Base-by-base conservation (phyloP, 2,797 vertebrate genomes). In the Astyanax mexicanus region DNA sequence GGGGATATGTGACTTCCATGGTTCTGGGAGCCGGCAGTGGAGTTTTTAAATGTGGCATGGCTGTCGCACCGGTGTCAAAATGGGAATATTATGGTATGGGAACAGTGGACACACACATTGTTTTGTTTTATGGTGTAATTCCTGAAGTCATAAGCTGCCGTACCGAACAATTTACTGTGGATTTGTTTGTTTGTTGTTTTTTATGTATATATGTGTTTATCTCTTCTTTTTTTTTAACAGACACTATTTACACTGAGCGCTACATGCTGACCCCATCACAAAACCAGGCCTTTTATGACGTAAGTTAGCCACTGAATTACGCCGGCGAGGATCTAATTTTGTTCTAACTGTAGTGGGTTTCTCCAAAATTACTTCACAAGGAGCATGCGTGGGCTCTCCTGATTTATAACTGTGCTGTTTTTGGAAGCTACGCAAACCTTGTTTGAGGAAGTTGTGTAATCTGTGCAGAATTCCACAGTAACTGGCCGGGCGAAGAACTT, bases 1-100 rank as follows among this genome's bases (percentile, higher is more conserved):
- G 98, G 40, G 98, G 98, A 67, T 99, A 99, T 4, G 96, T 97
- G 68, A 93, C 96, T 17, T 99, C 98, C 1, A 99, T 99, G 98
- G 97, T 89, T 44, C 84, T 99, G 83, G 98, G 98, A 84, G 91
- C 95, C 13, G 96, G 94, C 75, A 98, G 95, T 79, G 92, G 89
- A 7, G 91, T 97, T 57, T 99, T 99, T 91, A 96, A 95, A 90
- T 99, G 97, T 81, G 98, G 98, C 80, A 98, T 99, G 88, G 96
- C 98, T 0, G 97, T 99, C 49, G 98, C 98, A 12, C 98, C 98
- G 0, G 97, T 98, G 73, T 95, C 98, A 61, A 95, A 95, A 83
- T 99, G 98, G 98, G 88, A 93, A 40, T 99, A 96, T 91, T 99
- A 99, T 73, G 98, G 98, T 99, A 95, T 77, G 92, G 89, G 82